These are phyloP conservation scores for Cristatella mucedo DNA, from an alignment of 2,888 invertebrate genomes.

Conservation along the genomic window DNA sequence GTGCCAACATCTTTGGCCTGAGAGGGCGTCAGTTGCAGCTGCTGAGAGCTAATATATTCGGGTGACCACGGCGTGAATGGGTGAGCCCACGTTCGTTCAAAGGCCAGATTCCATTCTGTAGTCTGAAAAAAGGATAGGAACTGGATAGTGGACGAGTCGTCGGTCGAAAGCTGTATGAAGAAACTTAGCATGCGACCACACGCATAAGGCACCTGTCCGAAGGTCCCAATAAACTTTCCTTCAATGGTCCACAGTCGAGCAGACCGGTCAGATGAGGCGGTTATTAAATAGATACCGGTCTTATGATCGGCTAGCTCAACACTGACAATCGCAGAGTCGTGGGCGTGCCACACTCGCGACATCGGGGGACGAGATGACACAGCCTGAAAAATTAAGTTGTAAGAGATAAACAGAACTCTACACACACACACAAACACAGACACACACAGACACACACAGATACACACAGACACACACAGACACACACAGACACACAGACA, in stretches of 20 bases:
- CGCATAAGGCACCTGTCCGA: constrained; percentile 29
- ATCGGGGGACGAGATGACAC: constrained; percentile 20
- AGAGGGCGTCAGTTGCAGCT: not conserved
- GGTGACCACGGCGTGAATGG: constrained; percentile 22
- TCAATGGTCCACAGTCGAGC: constrained; percentile 30
- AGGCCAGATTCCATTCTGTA: constrained; percentile 25
- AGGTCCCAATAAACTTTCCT: constrained; percentile 31
- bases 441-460: too few species aligned
- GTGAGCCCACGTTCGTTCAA: constrained; percentile 25
- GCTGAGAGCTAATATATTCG: constrained; percentile 2
- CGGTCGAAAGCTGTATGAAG: not conserved
- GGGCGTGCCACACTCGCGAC: constrained; percentile 24
- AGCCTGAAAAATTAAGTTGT: constrained; percentile 19
- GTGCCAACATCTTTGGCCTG: too few species aligned
- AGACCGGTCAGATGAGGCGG: constrained; percentile 33
- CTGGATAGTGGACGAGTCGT: not conserved
- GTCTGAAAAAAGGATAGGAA: constrained; percentile 17
- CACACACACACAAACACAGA: too few species aligned
- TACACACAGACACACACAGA: too few species aligned
- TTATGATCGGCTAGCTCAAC: constrained; percentile 28
- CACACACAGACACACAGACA: too few species aligned
- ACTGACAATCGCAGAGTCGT: constrained; percentile 32
- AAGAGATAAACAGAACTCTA: too few species aligned
- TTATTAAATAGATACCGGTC: constrained; percentile 23
- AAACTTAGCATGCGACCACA: not conserved